These are phyloP conservation scores for Denticeps clupeoides DNA, from an alignment of 2,797 vertebrate species.

Conservation along the genomic window DNA sequence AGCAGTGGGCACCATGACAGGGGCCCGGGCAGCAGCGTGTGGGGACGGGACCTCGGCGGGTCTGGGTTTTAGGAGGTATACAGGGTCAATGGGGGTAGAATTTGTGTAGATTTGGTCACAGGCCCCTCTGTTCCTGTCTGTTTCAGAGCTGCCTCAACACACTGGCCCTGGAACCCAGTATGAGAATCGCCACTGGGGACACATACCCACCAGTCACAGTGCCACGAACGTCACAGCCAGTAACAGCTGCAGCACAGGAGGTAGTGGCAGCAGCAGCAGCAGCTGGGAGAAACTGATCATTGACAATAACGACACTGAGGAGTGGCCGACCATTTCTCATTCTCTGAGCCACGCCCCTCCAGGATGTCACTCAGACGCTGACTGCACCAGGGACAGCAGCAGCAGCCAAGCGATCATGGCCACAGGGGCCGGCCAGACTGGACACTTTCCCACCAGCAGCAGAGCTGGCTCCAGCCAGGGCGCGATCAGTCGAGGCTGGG, in stretches of 20 bases:
- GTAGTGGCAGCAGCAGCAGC: slow-evolving; percentile 58
- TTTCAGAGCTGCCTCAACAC: slow-evolving; percentile 74
- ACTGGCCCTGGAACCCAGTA: slow-evolving; percentile 83
- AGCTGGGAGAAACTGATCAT: slow-evolving; percentile 87
- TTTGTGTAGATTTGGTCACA: slow-evolving; percentile 12
- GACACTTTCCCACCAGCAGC: slow-evolving; percentile 73
- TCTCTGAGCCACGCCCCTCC: slow-evolving; percentile 76
- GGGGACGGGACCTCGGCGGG: too few relatives aligned
- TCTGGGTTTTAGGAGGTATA: too few relatives aligned
- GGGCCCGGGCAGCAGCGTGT: too few relatives aligned
- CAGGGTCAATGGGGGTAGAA: too few relatives aligned
- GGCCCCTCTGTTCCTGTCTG: slow-evolving; percentile 34
- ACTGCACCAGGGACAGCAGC: slow-evolving; percentile 67
- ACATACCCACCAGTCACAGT: slow-evolving; percentile 74
- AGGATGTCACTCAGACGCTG: slow-evolving; percentile 86
- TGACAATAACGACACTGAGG: slow-evolving; percentile 79
- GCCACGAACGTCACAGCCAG: slow-evolving; percentile 63
- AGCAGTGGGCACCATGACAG: too few relatives aligned
- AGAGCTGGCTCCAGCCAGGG: slow-evolving; percentile 73
- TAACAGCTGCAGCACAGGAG: slow-evolving; percentile 12
- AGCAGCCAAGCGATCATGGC: slow-evolving; percentile 89
- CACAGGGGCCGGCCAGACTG: slow-evolving; percentile 75
- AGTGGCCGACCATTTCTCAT: slow-evolving; percentile 82
- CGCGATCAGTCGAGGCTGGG: slow-evolving; percentile 76
- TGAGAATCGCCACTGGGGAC: slow-evolving; percentile 90